Evolutionary conservation across 2,888 invertebrate species (phyloP), one percentile per base, ranked within the genome.

Genomic region (Lycaena phlaeas): DNA sequence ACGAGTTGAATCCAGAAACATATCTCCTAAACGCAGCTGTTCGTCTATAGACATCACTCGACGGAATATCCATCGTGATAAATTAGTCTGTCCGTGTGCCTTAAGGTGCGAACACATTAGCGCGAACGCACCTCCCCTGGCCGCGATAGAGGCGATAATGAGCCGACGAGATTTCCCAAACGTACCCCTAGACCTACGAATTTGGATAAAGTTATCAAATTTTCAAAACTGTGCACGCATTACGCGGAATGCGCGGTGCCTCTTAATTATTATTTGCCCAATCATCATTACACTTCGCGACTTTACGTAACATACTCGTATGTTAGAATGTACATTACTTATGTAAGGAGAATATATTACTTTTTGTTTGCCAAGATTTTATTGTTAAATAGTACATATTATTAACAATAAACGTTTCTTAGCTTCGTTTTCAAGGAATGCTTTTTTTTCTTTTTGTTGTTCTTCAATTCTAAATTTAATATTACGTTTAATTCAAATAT

Each of bases 171-270:
- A 82, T 82, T 84, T 84, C 82, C 82, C 82, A 57, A 70, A 76
- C 72, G 82, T 72, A 61, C 77, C 64, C 64, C 81, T 62, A 64
- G 61, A 65, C 79, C 77, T 73, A 73, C 71, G 69, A 74, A 79
- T 81, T 79, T 72, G 75, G 66, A 68, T 75, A 78, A 84, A 84
- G 71, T 84, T 84, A 82, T 82, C 77, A 84, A 84, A 84, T 75
- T 84, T 82, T 79, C 79, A 82, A 75, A 82, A 78, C 81, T 73
- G 74, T 61, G 57, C 71, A 77, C 78, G 74, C 79, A 73, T 78
- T 76, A 76, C 57, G 60, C 57, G 48, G 50, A 51, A 56, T 54
- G 50, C 53, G 57, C 61, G 64, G 60, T 59, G 44, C 55, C 52
- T 57, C 56, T 61, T 81, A 78, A 79, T 81, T 79, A 79, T 81